Percentiles rank a stretch among this genome's conserved stretches.
These are phyloP conservation scores for Danio albolineatus DNA, from an alignment of 2,797 vertebrate genomes.

Conservation along the genomic window DNA sequence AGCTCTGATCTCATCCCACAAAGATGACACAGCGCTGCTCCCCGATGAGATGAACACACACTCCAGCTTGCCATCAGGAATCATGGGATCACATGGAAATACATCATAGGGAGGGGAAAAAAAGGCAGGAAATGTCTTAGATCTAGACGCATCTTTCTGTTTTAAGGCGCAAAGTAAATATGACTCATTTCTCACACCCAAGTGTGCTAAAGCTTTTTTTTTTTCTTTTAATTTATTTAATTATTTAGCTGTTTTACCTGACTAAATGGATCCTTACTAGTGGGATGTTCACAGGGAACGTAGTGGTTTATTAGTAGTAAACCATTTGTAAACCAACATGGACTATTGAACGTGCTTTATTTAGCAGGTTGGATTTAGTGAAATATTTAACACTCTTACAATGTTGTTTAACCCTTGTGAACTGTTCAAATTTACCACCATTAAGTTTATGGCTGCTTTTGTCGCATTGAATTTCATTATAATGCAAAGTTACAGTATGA, in stretches of 20 bases:
- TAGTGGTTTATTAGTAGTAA: not conserved
- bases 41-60: constrained; percentile 47
- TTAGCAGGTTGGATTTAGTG: not conserved
- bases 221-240: no score
- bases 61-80: constrained; percentile 11
- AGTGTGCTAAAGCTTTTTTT: constrained; percentile 10
- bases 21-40: constrained; percentile 34
- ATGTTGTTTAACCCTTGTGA: no score
- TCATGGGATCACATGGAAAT: constrained; percentile 35
- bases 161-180: constrained; percentile 14
- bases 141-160: not conserved
- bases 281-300: not conserved
- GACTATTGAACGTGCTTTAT: not conserved
- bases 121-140: not conserved
- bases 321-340: not conserved
- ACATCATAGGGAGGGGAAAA: not conserved
- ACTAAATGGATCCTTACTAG: not conserved
- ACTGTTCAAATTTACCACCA: no score
- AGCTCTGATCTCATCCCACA: constrained; percentile 48
- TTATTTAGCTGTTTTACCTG: not conserved
- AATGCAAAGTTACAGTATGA: no score
- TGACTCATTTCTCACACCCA: not conserved
- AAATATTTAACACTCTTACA: not conserved
- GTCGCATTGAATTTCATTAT: no score
- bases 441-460: no score